These are phyloP conservation scores for Polydrusus cervinus DNA, from an alignment of 2,888 invertebrate genomes.

Conservation along the genomic window DNA sequence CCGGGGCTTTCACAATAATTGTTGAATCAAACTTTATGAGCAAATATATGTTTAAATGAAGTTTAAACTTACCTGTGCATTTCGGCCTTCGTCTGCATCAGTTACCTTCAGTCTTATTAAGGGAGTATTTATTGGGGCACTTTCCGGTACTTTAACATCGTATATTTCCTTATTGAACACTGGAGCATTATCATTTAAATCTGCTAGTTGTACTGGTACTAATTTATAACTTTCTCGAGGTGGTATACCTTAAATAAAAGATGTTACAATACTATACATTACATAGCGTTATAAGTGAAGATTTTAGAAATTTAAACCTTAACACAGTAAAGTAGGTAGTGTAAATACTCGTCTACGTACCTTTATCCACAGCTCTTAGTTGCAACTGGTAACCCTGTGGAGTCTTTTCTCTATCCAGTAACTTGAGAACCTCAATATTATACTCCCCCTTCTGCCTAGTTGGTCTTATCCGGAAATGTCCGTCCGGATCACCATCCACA, in stretches of 20 bases:
- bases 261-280: background rate
- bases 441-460: constrained; percentile 80
- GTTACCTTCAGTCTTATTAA: constrained; percentile 90
- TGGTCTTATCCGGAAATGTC: constrained; percentile 86
- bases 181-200: constrained; percentile 89
- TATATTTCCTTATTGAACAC: constrained; percentile 91
- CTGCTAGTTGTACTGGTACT: constrained; percentile 86
- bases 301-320: too few species aligned
- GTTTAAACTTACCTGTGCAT: constrained; percentile 80
- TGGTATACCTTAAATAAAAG: constrained; percentile 76
- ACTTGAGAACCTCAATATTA: constrained; percentile 85
- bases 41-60: too few species aligned
- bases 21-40: too few species aligned
- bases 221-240: constrained; percentile 85
- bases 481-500: constrained; percentile 91
- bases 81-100: constrained; percentile 86
- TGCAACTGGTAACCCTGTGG: constrained; percentile 91
- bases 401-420: constrained; percentile 85
- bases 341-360: constrained; percentile 11
- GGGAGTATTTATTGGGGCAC: constrained; percentile 90
- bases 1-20: too few species aligned
- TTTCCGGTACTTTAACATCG: constrained; percentile 90
- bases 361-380: constrained; percentile 88
- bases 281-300: too few species aligned
- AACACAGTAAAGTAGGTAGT: too few species aligned